A percentile compares a stretch with the other conserved stretches of the same genome.
phyloP scores from a whole-genome alignment of 2,888 invertebrate species.

The Limenitis arthemis region DNA sequence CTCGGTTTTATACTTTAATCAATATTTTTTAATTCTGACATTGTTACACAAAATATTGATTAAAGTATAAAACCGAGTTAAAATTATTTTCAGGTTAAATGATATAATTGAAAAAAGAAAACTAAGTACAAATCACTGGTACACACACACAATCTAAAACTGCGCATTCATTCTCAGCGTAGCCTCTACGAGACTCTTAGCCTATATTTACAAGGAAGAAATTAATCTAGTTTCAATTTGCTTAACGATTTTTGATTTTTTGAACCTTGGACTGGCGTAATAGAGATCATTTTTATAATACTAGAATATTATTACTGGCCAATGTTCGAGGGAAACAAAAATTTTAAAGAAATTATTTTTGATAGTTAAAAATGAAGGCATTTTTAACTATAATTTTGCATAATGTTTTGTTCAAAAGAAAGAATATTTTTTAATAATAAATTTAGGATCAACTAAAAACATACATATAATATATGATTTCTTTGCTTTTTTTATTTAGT shows the following conservation, averaged over 20 bases:
- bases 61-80: not conserved
- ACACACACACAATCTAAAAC: conserved; percentile 42
- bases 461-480: no score
- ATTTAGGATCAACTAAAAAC: no score
- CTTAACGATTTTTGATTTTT: conserved; percentile 11
- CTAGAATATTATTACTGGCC: not conserved
- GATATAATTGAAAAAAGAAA: not conserved
- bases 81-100: not conserved
- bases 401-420: not conserved
- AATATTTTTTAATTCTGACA: no score
- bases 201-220: conserved; percentile 33
- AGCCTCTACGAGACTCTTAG: conserved; percentile 64
- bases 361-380: no score
- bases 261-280: conserved; percentile 14
- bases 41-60: no score
- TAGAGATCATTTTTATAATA: conserved; percentile 16
- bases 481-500: no score
- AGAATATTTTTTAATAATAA: no score
- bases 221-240: conserved; percentile 17
- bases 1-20: no score
- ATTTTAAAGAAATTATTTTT: no score
- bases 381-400: not conserved
- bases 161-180: conserved; percentile 44
- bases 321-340: no score
- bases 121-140: conserved; percentile 15